These are phyloP conservation scores for Mesopsocus fuscifrons DNA, from an alignment of 2,888 invertebrate species.

Conservation along the genomic window DNA sequence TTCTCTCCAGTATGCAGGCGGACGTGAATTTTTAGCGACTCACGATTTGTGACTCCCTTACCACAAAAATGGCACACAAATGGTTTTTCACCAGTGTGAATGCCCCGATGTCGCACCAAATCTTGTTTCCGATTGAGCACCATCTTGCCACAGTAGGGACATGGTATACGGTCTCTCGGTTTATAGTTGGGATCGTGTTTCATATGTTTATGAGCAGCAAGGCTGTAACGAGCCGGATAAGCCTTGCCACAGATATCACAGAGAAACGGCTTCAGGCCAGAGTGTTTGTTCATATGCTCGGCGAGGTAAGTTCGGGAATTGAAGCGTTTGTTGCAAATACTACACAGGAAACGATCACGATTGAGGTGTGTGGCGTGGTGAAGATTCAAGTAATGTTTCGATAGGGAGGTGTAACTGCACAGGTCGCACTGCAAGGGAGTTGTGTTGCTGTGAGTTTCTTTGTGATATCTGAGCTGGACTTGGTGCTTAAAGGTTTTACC, in stretches of 20 bases:
- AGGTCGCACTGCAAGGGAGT: neutral
- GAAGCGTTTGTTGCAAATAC: conserved; percentile 9
- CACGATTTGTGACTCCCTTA: conserved; percentile 15
- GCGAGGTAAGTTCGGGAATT: neutral
- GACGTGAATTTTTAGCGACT: conserved; percentile 15
- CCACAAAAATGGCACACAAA: conserved; percentile 16
- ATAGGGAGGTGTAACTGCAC: conserved; percentile 4
- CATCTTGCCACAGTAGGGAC: conserved; percentile 13
- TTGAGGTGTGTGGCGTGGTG: conserved; percentile 8
- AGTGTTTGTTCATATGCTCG: conserved; percentile 9
- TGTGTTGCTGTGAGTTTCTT: conserved; percentile 7
- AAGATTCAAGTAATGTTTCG: conserved; percentile 6
- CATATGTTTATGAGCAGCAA: conserved; percentile 12
- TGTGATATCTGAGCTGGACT: conserved; percentile 6
- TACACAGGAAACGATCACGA: conserved; percentile 14
- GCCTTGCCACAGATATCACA: conserved; percentile 13
- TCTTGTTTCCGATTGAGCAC: conserved; percentile 14
- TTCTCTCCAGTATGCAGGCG: conserved; percentile 16
- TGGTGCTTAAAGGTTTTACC: conserved; percentile 7
- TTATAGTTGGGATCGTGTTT: conserved; percentile 12
- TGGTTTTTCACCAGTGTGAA: conserved; percentile 15
- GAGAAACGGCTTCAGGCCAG: conserved; percentile 13
- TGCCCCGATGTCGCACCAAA: conserved; percentile 14
- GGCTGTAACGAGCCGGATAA: conserved; percentile 13
- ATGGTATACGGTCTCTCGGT: conserved; percentile 10